phyloP scores from a whole-genome alignment of 1,140 invertebrate species.

The Drusus annulatus region DNA sequence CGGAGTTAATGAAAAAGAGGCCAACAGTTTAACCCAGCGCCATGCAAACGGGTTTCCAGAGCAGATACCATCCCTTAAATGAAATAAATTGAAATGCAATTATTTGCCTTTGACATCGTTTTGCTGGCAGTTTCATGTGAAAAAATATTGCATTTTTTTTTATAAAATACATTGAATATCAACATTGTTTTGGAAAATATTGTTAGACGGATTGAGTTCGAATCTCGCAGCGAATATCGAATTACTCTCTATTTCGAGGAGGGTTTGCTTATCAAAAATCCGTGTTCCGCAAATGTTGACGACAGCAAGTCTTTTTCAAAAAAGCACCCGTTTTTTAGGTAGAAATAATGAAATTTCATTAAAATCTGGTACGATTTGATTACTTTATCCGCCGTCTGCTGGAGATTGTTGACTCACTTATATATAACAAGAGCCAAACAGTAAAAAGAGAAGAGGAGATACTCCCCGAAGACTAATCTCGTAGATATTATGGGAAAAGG shows the following conservation, averaged over 20 bases:
- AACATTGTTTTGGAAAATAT: too few relatives aligned
- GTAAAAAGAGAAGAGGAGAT: background rate
- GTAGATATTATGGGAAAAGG: constrained; percentile 21
- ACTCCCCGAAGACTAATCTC: constrained; percentile 20
- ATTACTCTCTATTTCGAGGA: background rate
- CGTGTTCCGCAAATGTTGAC: background rate
- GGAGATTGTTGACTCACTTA: constrained; percentile 29
- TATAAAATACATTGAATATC: too few relatives aligned
- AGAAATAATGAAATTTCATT: background rate
- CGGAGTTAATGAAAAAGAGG: too few relatives aligned
- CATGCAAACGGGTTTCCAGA: too few relatives aligned
- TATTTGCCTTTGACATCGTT: too few relatives aligned
- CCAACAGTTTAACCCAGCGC: too few relatives aligned
- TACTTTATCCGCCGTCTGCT: background rate
- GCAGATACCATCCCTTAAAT: too few relatives aligned
- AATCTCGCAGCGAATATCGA: background rate
- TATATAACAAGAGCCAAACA: constrained; percentile 6
- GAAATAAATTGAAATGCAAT: too few relatives aligned
- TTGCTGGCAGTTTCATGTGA: too few relatives aligned
- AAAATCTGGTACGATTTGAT: too few relatives aligned
- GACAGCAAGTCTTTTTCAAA: background rate
- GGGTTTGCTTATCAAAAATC: background rate
- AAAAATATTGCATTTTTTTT: too few relatives aligned
- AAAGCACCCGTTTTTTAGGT: background rate
- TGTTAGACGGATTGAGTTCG: too few relatives aligned